A percentile compares a stretch with the other conserved stretches of the same genome.
These are phyloP conservation scores for Lacerta viridis DNA, from an alignment of 2,797 vertebrate genomes.

Conservation along the genomic window DNA sequence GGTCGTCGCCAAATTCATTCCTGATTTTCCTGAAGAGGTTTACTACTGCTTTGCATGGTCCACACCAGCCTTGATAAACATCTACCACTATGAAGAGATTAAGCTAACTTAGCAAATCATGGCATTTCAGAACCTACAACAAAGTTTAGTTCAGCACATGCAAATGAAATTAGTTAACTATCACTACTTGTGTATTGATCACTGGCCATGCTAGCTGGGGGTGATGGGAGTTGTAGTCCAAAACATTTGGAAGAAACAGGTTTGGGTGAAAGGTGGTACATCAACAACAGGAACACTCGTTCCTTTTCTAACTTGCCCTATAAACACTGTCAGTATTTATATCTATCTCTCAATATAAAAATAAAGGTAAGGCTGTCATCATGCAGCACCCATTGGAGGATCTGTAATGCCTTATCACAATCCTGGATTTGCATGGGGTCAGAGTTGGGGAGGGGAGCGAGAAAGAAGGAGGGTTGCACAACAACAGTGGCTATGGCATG, in stretches of 20 bases:
- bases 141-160: neutral
- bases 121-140: conserved; percentile 19
- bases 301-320: neutral
- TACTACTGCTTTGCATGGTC: conserved; percentile 91
- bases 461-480: too few relatives aligned
- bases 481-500: too few relatives aligned
- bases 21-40: conserved; percentile 93
- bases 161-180: neutral
- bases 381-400: too few relatives aligned
- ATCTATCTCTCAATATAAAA: too few relatives aligned
- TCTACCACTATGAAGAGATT: conserved; percentile 87
- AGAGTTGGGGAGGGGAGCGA: too few relatives aligned
- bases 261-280: too few relatives aligned
- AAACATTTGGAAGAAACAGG: too few relatives aligned
- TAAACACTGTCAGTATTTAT: neutral
- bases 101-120: neutral
- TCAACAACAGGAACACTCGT: neutral
- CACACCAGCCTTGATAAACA: conserved; percentile 94
- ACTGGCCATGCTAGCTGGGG: too few relatives aligned
- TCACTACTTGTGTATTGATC: neutral
- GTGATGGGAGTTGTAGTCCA: too few relatives aligned
- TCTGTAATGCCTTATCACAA: too few relatives aligned
- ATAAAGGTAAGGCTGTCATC: too few relatives aligned
- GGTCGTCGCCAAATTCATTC: conserved; percentile 87
- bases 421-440: too few relatives aligned